A percentile compares a stretch with the other conserved stretches of the same genome.
Conservation (phyloP, 2,113 vertebrate genomes). For the Ceyx cyanopectus region DNA sequence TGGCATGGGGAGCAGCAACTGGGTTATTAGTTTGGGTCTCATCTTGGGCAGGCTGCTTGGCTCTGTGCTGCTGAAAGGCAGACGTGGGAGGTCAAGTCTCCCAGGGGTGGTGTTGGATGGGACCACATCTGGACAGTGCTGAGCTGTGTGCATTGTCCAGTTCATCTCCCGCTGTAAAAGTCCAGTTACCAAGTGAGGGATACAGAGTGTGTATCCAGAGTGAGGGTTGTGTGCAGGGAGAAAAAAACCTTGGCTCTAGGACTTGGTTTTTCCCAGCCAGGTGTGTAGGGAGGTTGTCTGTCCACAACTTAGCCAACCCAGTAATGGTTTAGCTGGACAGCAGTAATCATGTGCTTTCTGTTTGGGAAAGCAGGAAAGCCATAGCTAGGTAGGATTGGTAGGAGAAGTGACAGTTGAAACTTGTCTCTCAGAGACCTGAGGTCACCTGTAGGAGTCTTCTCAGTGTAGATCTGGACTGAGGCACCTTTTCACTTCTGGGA, state of each 20-base stretch:
- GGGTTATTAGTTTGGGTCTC: neutral
- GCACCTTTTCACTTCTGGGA: neutral
- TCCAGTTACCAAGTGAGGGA: neutral
- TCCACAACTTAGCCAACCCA: rapidly evolving
- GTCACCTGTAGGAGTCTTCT: neutral
- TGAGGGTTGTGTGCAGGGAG: neutral
- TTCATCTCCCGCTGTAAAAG: neutral
- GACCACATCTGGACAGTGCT: neutral
- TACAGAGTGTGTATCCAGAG: rapidly evolving
- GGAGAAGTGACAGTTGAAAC: neutral
- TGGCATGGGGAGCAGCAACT: neutral
- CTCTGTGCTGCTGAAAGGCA: neutral
- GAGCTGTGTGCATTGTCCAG: neutral
- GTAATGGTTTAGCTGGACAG: neutral
- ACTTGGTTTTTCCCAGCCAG: neutral
- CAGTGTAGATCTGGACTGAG: neutral
- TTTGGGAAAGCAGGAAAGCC: neutral
- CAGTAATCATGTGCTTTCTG: neutral
- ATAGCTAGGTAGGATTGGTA: neutral
- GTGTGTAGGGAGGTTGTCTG: neutral
- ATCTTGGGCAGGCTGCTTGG: neutral
- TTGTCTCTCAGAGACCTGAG: neutral
- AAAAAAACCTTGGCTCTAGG: neutral
- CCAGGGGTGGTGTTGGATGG: neutral
- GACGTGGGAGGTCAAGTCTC: neutral